Percentiles rank a stretch among this genome's conserved stretches.
Conservation (phyloP, 2,113 vertebrate genomes). For the Alethe diademata region DNA sequence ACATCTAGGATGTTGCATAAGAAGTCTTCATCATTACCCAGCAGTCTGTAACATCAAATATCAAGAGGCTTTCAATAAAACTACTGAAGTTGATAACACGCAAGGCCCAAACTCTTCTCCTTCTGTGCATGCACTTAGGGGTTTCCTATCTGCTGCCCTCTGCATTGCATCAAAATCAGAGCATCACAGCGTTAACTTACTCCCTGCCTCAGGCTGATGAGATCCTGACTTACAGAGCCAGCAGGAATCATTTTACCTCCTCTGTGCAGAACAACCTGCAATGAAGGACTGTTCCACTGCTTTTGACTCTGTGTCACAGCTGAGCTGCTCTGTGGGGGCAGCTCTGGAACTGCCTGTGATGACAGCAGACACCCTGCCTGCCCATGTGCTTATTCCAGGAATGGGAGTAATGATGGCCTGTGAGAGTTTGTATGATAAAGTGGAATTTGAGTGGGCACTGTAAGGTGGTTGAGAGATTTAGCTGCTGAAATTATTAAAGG, state of each 20-base stretch:
- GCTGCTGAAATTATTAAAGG: neutral
- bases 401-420: rapidly evolving
- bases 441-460: neutral
- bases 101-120: neutral
- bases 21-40: neutral
- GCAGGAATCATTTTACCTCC: neutral
- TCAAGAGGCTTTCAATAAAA: neutral
- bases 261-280: neutral
- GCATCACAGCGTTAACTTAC: neutral
- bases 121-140: neutral
- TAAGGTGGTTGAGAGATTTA: neutral
- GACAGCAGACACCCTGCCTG: neutral
- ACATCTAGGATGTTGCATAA: neutral
- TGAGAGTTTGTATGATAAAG: neutral
- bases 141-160: neutral
- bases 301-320: neutral
- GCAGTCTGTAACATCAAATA: neutral
- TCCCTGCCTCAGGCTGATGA: neutral
- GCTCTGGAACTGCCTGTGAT: rapidly evolving
- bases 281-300: neutral
- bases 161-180: neutral
- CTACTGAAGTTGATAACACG: neutral
- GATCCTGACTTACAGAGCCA: neutral
- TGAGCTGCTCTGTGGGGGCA: neutral
- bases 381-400: neutral